Base-by-base conservation (phyloP, 2,888 invertebrate genomes). In the Rhagonycha lutea region DNA sequence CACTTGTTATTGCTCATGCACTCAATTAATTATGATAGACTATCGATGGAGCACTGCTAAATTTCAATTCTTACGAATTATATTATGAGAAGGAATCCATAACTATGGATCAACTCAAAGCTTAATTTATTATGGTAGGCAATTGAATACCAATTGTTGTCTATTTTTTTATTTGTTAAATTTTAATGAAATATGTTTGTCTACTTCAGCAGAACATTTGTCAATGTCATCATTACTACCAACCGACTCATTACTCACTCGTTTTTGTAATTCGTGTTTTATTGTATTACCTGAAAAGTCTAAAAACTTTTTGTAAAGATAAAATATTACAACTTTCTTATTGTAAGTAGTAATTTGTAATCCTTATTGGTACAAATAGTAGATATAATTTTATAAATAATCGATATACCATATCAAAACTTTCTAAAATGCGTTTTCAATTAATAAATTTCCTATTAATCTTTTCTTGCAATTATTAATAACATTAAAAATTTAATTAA, bases 181-280 rank as follows among this genome's bases (percentile, higher is more conserved):
- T 67, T 24, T 70, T 79, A 76, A 79, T 77, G 77, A 79, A 79
- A 76, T 79, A 77, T 78, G 78, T 75, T 74, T 73, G 73, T 76
- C 78, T 80, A 77, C 77, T 79, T 76, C 69, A 74, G 63, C 63
- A 63, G 68, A 79, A 76, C 79, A 80, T 81, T 79, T 74, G 78
- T 81, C 80, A 78, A 74, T 77, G 80, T 78, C 80, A 76, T 63
- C 68, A 73, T 71, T 62, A 60, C 77, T 74, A 78, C 75, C 73
- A 79, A 79, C 79, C 77, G 79, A 75, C 80, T 80, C 80, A 80
- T 80, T 80, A 80, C 76, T 80, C 79, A 80, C 69, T 62, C 69
- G 73, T 72, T 76, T 75, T 71, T 65, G 72, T 32, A 61, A 61
- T 67, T 14, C 69, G 70, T 60, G 28, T 70, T 61, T 26, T 61